These are phyloP conservation scores for Chrysomallon squamiferum DNA, from an alignment of 1,140 invertebrate species.

Conservation along the genomic window DNA sequence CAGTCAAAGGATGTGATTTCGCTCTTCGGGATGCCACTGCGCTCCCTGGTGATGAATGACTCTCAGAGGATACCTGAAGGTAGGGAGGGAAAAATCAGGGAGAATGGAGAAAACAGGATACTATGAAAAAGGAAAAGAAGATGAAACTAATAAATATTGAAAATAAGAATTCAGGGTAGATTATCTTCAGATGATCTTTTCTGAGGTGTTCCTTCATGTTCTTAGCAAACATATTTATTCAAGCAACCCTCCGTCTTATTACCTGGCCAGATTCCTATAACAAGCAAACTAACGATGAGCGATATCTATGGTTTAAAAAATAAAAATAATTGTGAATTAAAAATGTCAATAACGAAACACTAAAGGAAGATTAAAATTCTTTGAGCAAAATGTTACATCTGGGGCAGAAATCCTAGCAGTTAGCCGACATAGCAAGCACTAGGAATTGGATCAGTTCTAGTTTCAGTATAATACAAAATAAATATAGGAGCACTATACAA, in stretches of 20 bases:
- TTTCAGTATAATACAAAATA: too few species aligned
- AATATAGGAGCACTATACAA: too few species aligned
- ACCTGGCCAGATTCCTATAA: background rate
- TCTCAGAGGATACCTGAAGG: constrained; percentile 30
- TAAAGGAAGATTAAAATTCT: too few species aligned
- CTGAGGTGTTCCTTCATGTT: constrained; percentile 7
- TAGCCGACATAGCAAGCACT: too few species aligned
- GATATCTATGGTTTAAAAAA: too few species aligned
- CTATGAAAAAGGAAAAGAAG: background rate
- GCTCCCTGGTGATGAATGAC: constrained; percentile 21
- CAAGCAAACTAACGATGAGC: too few species aligned
- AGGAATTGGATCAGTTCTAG: too few species aligned
- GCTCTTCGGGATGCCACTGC: constrained; percentile 25
- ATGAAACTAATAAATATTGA: background rate
- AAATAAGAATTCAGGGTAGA: background rate
- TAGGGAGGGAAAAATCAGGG: constrained; percentile 12
- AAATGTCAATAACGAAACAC: too few species aligned
- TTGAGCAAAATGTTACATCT: too few species aligned
- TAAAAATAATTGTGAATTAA: too few species aligned
- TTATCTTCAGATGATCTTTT: background rate
- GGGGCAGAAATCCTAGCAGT: too few species aligned
- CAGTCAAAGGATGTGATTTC: constrained; percentile 6
- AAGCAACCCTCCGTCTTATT: constrained; percentile 5
- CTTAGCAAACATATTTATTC: constrained; percentile 1
- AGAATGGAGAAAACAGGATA: background rate